phyloP scores from a whole-genome alignment of 53 echinoderm and acorn worm genomes.

The Holothuria leucospilota region DNA sequence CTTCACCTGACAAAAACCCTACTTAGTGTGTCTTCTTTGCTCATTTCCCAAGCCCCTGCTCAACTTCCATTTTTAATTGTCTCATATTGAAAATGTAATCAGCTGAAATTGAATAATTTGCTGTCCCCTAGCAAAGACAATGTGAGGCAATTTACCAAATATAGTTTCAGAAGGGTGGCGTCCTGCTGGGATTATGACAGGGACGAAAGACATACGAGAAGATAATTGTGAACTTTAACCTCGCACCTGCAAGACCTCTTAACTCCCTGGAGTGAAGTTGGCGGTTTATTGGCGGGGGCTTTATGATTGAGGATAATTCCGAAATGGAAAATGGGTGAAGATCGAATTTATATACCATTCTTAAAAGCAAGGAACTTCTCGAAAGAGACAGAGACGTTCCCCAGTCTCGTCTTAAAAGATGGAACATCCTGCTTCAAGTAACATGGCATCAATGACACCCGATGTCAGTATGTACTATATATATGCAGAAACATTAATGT shows the following conservation, averaged over 20 bases:
- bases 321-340: no score
- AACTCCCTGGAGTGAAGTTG: constrained; percentile 22
- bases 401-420: no score
- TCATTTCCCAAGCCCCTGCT: constrained; percentile 2
- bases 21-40: neutral
- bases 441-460: no score
- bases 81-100: constrained; percentile 26
- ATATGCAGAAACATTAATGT: no score
- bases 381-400: no score
- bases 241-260: constrained; percentile 44
- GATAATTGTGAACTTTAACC: constrained; percentile 50
- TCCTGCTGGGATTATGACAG: constrained; percentile 10
- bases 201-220: constrained; percentile 30
- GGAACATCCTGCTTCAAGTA: no score
- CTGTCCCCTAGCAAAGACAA: constrained; percentile 3
- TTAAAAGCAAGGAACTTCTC: no score
- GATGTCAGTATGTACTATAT: no score
- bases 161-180: neutral
- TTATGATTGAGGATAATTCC: no score
- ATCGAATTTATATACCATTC: no score
- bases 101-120: constrained; percentile 16
- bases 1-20: no score
- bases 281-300: constrained; percentile 4
- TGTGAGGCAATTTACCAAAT: constrained; percentile 14
- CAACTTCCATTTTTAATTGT: constrained; percentile 27